phyloP scores from a whole-genome alignment of 2,888 invertebrate species.

The Noctua fimbriata region DNA sequence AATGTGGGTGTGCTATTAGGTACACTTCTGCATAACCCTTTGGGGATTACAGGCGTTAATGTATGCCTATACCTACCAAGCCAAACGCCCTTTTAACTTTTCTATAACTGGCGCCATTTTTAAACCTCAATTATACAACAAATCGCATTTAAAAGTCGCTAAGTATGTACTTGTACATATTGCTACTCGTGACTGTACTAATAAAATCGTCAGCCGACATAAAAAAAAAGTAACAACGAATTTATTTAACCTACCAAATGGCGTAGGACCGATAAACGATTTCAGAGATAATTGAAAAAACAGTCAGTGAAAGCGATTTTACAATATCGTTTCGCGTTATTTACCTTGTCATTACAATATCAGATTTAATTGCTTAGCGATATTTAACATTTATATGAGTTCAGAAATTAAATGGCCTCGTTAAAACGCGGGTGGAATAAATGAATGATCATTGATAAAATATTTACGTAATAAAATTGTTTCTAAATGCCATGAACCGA shows the following conservation, averaged over 20 bases:
- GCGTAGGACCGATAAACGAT: conserved; percentile 10
- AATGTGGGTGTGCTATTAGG: too few species aligned
- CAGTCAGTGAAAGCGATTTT: background rate
- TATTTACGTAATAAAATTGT: background rate
- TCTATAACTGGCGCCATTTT: background rate
- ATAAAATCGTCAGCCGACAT: background rate
- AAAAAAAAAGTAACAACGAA: conserved; percentile 2
- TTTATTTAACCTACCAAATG: conserved; percentile 12
- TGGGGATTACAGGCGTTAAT: too few species aligned
- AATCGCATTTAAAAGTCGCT: background rate
- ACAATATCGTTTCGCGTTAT: background rate
- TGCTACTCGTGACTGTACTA: background rate
- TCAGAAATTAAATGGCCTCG: conserved; percentile 9
- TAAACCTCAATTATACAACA: background rate
- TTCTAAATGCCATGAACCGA: background rate
- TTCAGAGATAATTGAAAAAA: conserved; percentile 31
- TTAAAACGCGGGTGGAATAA: conserved; percentile 4
- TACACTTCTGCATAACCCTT: too few species aligned
- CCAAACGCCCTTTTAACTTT: background rate
- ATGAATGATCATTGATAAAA: conserved; percentile 13
- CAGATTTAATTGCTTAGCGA: conserved; percentile 30
- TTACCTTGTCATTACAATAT: conserved; percentile 11
- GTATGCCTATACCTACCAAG: background rate
- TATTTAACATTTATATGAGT: conserved; percentile 24
- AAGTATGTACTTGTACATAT: background rate